A percentile compares a stretch with the other conserved stretches of the same genome.
Conservation (phyloP, 2,113 vertebrate species). For the Chionis minor region DNA sequence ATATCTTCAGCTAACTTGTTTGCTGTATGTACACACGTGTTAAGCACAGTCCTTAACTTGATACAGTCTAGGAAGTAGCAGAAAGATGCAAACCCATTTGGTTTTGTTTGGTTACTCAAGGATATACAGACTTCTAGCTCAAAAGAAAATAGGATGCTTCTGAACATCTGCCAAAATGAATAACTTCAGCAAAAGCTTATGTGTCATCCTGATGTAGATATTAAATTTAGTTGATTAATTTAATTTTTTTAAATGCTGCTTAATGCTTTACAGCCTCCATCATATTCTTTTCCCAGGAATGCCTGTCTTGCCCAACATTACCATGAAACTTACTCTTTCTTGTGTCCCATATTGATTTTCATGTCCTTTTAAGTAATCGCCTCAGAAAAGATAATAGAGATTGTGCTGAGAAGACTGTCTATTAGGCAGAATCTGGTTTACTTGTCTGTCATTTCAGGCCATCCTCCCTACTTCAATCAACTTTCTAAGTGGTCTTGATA, state of each 20-base stretch:
- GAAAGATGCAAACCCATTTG: not conserved
- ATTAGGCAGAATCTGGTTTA: not conserved
- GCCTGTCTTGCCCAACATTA: not conserved
- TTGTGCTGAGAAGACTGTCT: not conserved
- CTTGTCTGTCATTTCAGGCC: conserved; percentile 32
- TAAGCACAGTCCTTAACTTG: not conserved
- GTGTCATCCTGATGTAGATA: not conserved
- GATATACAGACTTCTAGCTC: not conserved
- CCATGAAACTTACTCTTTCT: not conserved
- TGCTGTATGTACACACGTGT: not conserved
- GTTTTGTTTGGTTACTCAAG: not conserved
- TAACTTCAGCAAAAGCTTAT: not conserved
- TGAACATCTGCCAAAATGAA: not conserved
- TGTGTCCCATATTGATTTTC: not conserved
- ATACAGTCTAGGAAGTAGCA: not conserved
- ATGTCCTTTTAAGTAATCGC: not conserved
- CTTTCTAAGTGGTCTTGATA: conserved; percentile 73
- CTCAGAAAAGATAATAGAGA: not conserved
- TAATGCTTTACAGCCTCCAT: not conserved
- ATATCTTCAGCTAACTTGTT: not conserved
- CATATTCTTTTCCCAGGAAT: not conserved
- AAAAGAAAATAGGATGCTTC: not conserved
- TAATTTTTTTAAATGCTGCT: not conserved
- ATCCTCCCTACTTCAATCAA: conserved; percentile 74
- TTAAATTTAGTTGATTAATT: not conserved